Percentiles rank a stretch among this genome's conserved stretches.
These are phyloP conservation scores for Anadara kagoshimensis DNA, from an alignment of 1,140 invertebrate genomes.

Conservation along the genomic window DNA sequence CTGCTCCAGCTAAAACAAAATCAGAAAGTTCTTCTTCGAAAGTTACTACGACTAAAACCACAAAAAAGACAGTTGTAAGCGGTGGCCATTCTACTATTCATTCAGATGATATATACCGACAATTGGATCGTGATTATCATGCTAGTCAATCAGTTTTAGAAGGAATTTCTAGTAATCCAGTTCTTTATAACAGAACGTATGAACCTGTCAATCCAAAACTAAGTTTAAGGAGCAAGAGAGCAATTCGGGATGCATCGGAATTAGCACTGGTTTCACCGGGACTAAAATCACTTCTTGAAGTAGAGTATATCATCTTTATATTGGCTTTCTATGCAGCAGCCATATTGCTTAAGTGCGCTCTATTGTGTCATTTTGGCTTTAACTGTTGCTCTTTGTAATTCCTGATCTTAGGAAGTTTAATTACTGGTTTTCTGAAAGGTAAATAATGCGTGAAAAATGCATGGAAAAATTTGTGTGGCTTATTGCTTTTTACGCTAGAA, in stretches of 20 bases:
- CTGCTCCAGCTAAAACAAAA: conserved; percentile 7
- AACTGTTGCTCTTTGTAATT: background rate
- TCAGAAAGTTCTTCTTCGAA: conserved; percentile 4
- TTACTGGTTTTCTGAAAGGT: too few relatives aligned
- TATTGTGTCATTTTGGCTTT: conserved; percentile 29
- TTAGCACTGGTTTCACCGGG: conserved; percentile 58
- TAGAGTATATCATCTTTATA: conserved; percentile 52
- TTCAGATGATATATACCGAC: background rate
- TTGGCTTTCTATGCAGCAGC: conserved; percentile 5
- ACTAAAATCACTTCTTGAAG: conserved; percentile 67
- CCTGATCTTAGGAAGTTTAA: too few relatives aligned
- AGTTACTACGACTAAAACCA: conserved; percentile 13
- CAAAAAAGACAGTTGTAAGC: conserved; percentile 21
- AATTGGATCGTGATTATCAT: conserved; percentile 47
- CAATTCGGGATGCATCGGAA: conserved; percentile 63
- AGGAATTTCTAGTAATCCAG: conserved; percentile 63
- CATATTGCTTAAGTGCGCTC: conserved; percentile 4
- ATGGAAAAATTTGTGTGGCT: too few relatives aligned
- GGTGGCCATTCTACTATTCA: conserved; percentile 9
- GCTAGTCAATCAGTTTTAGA: conserved; percentile 64
- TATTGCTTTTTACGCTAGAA: too few relatives aligned
- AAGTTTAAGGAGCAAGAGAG: conserved; percentile 66
- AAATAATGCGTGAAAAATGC: too few relatives aligned
- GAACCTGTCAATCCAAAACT: conserved; percentile 52
- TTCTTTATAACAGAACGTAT: conserved; percentile 56